Evolutionary conservation across 2,797 vertebrate genomes (phyloP), one percentile per base, ranked within the genome.

Genomic region (Squalus acanthias): DNA sequence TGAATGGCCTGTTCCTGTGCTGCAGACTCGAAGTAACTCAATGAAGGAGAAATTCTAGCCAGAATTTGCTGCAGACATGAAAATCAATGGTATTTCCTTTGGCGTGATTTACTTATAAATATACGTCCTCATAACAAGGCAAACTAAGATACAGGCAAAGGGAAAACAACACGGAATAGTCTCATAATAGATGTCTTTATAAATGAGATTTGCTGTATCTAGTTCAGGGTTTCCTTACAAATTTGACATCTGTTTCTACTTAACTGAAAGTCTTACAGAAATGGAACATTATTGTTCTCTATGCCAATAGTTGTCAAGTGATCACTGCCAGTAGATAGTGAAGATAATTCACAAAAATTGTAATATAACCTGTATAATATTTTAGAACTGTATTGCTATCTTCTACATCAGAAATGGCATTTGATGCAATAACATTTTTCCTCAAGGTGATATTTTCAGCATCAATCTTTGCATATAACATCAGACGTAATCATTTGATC

Each of bases 161-260:
- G 39, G 5, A 85, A 50, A 50, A 82, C n/a, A 82, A 22, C 39
- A 85, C 15, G 4, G 82, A 85, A 85, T 9, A 17, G 39, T 10
- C 82, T 85, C 46, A 50, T 85, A 50, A 85, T 85, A 46, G 20
- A 85, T 85, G 20, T 50, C 46, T 50, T 24, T 85, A 85, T 50
- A 85, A 85, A 85, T 85, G 39, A 24, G 82, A 85, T 46, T 85
- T 85, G 39, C 39, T 50, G 22, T 24, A 85, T 50, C 82, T 50
- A 50, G 82, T 85, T 50, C 82, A 85, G 82, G 82, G 20, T 85
- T 85, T 85, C 46, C 46, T 85, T 85, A 50, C 20, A 85, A 85
- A 85, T 50, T 50, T 85, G 82, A 46, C 82, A 85, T 50, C 82
- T 85, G 82, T 50, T 85, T 85, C 82, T 85, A 85, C 46, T 85